Percentiles rank a stretch among this genome's conserved stretches.
Conservation (phyloP, 2,113 vertebrate genomes). For the Pseudois nayaur region DNA sequence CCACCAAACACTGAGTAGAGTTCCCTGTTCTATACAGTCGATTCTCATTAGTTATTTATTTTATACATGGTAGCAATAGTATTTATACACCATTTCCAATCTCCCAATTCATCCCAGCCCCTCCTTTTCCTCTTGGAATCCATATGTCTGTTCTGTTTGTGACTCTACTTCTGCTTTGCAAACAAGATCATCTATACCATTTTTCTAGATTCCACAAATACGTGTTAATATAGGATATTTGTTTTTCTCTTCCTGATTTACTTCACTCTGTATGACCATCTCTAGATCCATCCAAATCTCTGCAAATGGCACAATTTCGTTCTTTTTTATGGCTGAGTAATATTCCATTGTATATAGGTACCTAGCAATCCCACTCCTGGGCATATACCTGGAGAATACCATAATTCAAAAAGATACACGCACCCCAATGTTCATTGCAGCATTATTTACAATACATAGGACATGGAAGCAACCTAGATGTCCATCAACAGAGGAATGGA, state of each 20-base stretch:
- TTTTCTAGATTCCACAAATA: background rate
- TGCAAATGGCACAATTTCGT: background rate
- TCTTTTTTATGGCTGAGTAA: background rate
- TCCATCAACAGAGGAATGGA: background rate
- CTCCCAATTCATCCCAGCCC: background rate
- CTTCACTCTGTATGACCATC: background rate
- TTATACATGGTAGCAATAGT: background rate
- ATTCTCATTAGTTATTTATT: background rate
- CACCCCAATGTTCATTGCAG: background rate
- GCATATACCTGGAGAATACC: background rate
- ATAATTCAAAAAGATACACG: background rate
- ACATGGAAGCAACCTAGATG: background rate
- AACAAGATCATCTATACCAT: background rate
- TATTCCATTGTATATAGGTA: background rate
- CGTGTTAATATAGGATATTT: background rate
- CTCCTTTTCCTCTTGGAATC: background rate
- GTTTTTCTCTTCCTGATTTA: background rate
- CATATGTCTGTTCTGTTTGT: background rate
- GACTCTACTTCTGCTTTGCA: background rate
- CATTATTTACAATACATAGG: background rate
- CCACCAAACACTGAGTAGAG: background rate
- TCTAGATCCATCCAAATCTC: background rate
- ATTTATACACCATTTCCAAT: background rate
- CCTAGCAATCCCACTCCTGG: background rate
- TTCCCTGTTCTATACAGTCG: background rate